A percentile compares a stretch with the other conserved stretches of the same genome.
phyloP scores from a whole-genome alignment of 2,797 vertebrate species.

The Scomberomorus guttatus region DNA sequence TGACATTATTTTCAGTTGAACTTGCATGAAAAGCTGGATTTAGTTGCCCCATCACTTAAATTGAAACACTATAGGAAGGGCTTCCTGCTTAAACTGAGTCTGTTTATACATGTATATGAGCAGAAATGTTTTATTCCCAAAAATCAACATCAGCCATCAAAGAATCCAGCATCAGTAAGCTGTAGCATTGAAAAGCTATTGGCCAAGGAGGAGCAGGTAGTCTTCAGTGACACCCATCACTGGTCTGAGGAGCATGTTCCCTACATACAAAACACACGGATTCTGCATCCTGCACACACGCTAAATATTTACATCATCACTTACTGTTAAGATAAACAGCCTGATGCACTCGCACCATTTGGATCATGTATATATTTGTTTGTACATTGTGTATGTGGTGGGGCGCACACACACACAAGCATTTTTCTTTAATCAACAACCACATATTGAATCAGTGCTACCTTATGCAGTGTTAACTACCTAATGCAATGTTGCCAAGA shows the following conservation, averaged over 20 bases:
- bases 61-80: background rate
- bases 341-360: constrained; percentile 27
- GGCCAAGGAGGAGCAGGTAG: background rate
- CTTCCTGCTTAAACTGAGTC: background rate
- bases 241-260: background rate
- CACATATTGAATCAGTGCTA: constrained; percentile 34
- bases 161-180: background rate
- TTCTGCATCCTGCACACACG: background rate
- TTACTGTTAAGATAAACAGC: constrained; percentile 37
- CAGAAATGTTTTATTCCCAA: background rate
- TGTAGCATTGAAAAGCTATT: background rate
- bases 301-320: constrained; percentile 42
- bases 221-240: background rate
- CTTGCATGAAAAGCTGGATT: no score
- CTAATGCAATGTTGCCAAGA: constrained; percentile 42
- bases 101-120: background rate
- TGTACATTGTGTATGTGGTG: background rate
- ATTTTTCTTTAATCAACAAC: constrained; percentile 35
- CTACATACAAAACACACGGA: background rate
- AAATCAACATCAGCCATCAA: background rate
- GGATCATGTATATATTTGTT: constrained; percentile 28
- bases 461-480: constrained; percentile 49
- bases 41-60: background rate
- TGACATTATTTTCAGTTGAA: background rate
- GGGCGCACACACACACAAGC: constrained; percentile 30